Percentiles rank a stretch among this genome's conserved stretches.
Conservation (phyloP, 2,888 invertebrate species). For the Phragmatobia fuliginosa region DNA sequence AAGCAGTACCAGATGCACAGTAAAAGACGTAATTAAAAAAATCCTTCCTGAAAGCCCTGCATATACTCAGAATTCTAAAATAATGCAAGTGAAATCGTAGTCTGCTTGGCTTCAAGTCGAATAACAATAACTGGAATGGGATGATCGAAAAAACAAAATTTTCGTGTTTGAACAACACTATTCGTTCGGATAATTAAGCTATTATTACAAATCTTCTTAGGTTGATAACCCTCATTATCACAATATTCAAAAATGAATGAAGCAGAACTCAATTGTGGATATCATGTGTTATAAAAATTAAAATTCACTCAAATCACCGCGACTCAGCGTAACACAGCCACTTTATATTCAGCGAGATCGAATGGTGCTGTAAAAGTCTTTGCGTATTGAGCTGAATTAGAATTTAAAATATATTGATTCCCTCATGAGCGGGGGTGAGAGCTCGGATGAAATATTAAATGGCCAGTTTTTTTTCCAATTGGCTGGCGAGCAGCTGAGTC, state of each 20-base stretch:
- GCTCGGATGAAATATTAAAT: slow-evolving; percentile 71
- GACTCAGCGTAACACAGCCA: slow-evolving; percentile 51
- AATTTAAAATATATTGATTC: slow-evolving; percentile 84
- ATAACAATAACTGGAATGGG: not conserved
- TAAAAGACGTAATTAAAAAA: not conserved
- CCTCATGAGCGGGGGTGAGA: slow-evolving; percentile 63
- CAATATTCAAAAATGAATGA: not conserved
- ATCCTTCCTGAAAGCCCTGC: not conserved
- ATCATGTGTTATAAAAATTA: slow-evolving; percentile 32
- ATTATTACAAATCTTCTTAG: too few relatives aligned
- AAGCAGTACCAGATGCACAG: too few relatives aligned
- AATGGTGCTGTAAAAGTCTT: slow-evolving; percentile 75
- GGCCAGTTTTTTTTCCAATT: slow-evolving; percentile 74
- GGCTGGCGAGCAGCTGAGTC: slow-evolving; percentile 77
- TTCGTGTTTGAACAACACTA: not conserved
- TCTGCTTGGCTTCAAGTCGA: not conserved
- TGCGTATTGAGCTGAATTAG: slow-evolving; percentile 75
- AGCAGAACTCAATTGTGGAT: not conserved
- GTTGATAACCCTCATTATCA: too few relatives aligned
- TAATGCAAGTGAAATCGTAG: not conserved
- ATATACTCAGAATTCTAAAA: not conserved
- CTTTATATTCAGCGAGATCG: slow-evolving; percentile 78
- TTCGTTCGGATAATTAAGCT: too few relatives aligned
- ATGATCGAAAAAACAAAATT: not conserved
- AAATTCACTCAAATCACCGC: slow-evolving; percentile 51